Base-by-base conservation (phyloP, 2,113 vertebrate genomes). In the Marcusenius ussheri region DNA sequence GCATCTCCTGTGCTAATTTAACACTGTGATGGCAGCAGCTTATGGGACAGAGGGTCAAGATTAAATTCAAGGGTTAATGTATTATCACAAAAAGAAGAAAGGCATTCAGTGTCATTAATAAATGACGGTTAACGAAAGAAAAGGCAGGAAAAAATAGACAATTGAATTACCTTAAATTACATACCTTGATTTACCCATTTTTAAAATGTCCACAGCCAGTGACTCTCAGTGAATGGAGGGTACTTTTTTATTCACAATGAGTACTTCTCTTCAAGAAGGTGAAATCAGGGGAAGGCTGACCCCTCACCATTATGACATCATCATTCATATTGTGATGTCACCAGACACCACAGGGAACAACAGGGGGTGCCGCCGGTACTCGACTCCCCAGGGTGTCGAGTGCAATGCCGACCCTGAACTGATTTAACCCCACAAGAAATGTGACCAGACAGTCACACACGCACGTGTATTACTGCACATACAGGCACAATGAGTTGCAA, bases 171-270 rank as follows among this genome's bases (percentile, higher is more conserved):
- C 74, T 39, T 80, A 80, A 80, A 80, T 80, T 80, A 77, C 31
- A 77, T 77, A 80, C 35, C 17, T 80, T 80, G 74, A 80, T 80
- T 80, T 80, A 80, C 13, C 74, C 15, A 80, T 80, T 80, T 80
- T 80, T 39, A 2, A 35, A 80, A 80, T 42, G 31, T 42, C 31
- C 35, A 42, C 35, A 42, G 74, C 74, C 6, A 42, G 31, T 77
- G 70, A 19, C 15, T 42, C 93, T 93, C 93, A 93, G 92, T 35
- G 17, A 80, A 80, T 80, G 15, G 74, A 19, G 13, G 74, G 15
- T 39, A 42, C 15, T 80, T 80, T 15, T 80, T 42, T 6, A 42
- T 80, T 42, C 74, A 80, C 70, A 77, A 13, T 42, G 13, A 42
- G 15, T 80, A 19, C 19, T 80, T 80, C 74, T 7, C 31, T 19